Percentiles rank a stretch among this genome's conserved stretches.
Conservation (phyloP, 2,888 invertebrate genomes). For the Phengaris alcon region DNA sequence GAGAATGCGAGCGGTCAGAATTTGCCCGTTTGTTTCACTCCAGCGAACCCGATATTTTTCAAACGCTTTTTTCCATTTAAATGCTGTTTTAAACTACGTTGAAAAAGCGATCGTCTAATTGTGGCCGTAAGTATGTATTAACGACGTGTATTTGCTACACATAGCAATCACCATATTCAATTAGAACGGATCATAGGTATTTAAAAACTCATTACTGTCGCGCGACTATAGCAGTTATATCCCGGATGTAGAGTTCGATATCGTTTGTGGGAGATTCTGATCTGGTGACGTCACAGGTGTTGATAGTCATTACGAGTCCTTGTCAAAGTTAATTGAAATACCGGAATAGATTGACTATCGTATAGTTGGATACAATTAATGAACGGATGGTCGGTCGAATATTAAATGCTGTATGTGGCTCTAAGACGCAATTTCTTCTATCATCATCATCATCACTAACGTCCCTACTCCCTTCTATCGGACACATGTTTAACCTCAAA, state of each 20-base stretch:
- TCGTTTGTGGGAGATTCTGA: constrained; percentile 7
- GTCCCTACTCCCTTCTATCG: too few relatives aligned
- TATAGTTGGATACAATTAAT: background rate
- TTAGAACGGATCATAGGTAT: constrained; percentile 23
- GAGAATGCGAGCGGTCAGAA: background rate
- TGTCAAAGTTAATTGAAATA: constrained; percentile 47
- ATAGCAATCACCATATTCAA: constrained; percentile 30
- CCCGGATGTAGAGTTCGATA: constrained; percentile 6
- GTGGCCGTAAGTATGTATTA: background rate
- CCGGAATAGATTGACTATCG: constrained; percentile 16
- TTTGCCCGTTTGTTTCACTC: constrained; percentile 18
- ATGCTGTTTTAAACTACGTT: constrained; percentile 18
- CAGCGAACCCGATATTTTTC: constrained; percentile 22
- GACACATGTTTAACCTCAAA: too few relatives aligned
- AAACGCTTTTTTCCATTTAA: constrained; percentile 3
- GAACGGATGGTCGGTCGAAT: background rate
- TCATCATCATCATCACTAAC: too few relatives aligned
- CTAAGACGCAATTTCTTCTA: too few relatives aligned
- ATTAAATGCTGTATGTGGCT: background rate
- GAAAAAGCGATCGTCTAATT: constrained; percentile 12
- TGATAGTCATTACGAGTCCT: constrained; percentile 45
- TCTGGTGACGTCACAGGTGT: constrained; percentile 36
- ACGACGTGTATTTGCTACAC: background rate
- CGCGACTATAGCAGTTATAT: constrained; percentile 14
- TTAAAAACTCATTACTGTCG: background rate